Evolutionary conservation across 1,140 invertebrate species (phyloP), one percentile per base, ranked within the genome.

Genomic region (Choristoneura fumiferana): DNA sequence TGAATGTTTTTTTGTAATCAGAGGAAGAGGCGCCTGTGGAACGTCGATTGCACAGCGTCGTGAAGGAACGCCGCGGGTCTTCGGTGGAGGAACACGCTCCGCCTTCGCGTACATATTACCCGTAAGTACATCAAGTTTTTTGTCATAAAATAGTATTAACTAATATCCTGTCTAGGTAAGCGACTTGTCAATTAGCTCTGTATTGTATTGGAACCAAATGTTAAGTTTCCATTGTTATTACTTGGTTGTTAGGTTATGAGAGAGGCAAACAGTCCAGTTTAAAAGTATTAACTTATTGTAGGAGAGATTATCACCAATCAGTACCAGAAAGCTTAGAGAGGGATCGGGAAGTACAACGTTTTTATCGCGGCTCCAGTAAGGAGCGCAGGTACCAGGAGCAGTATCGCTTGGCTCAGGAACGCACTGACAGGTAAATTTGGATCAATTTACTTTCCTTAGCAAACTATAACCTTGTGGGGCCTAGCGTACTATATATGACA

Each of bases 361-460:
- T 84, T 60, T 86, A 88, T 57, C 54, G 83, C 18, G 83, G 82
- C 4, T 82, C 83, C 12, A 86, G 79, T 55, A 86, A 84, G 54
- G 81, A 82, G 54, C 69, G 72, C 29, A 73, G 71, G 55, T 75
- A 79, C 62, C 69, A 69, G 34, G 79, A 84, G 17, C 77, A 71
- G 22, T 81, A 81, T 54, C 67, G 67, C 10, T 81, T 78, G 71
- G 66, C 78, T 0, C 59, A 71, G 37, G 74, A 78, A n/a, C 72
- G 69, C n/a, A 70, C 52, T 71, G 71, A 80, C 39, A 84, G 78
- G 81, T 84, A 55, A 18, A 49, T 12, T 29, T 6, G 6, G 22
- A 3, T 2, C 22, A 29, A 6, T 29, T 29, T 6, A 29, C 22
- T 29, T 6, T 29, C 22, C 2, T 29, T 29, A 29, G 22, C 22